Base-by-base conservation (phyloP, 2,888 invertebrate species). In the Drosophila picticornis region DNA sequence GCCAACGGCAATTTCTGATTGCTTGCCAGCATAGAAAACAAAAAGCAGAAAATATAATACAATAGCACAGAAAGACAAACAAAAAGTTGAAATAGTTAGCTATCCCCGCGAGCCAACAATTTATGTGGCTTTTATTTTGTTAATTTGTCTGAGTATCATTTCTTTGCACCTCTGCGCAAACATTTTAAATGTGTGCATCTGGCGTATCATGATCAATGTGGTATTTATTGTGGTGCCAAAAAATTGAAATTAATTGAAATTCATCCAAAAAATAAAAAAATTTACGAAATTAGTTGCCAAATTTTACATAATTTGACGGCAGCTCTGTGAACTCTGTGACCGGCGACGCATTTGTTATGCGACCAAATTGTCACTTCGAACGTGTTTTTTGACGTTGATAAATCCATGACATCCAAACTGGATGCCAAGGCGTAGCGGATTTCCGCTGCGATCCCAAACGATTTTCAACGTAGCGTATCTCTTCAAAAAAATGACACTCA, bases 241-340 rank as follows among this genome's bases (percentile, higher is more conserved):
- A 71, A 50, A 40, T 53, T 43, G 50, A 71, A 50, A 40, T 53
- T 43, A 75, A 65, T 69, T 78, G 40, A 67, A 68, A 73, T 78
- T 29, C 58, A 38, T 29, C 57, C 16, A 59, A 75, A 65, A 19
- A 62, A 65, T 63, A 27, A 16, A 2, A n/a, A 61, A 80, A 16
- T 1, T 10, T 55, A 58, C 51, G 53, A 81, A 78, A 78, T 78
- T 81, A 77, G 79, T 84, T 85, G 88, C 59, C 88, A 73, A 84
- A 82, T 88, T 88, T 85, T 84, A 84, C 88, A 89, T 89, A 77
- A 88, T 83, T 84, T 88, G 60, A 89, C 80, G 84, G 76, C 88
- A 76, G 83, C 76, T 71, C 52, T 63, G 31, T 87, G 88, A 84
- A 84, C 90, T 82, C 58, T 74, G 55, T 55, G 69, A 59, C 72